Conservation (phyloP, 2,888 invertebrate genomes). For the Alsophila aescularia region DNA sequence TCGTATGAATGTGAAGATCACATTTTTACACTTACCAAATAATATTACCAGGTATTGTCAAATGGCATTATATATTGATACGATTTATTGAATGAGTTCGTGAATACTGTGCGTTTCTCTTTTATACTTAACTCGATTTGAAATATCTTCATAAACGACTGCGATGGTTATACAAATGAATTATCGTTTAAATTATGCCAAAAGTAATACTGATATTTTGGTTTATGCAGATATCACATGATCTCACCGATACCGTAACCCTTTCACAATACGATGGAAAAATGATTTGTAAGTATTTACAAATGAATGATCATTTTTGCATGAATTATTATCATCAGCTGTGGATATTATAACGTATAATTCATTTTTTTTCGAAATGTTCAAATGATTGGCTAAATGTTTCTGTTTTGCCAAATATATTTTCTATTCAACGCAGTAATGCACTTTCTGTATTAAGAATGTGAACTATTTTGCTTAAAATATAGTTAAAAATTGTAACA, state of each 20-base stretch:
- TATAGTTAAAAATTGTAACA: too few relatives aligned
- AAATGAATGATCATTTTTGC: slow-evolving; percentile 57
- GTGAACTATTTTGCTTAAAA: not conserved
- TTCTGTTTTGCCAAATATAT: slow-evolving; percentile 18
- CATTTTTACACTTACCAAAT: slow-evolving; percentile 78
- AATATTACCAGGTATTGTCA: slow-evolving; percentile 84
- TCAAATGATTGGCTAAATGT: slow-evolving; percentile 39
- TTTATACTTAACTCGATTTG: slow-evolving; percentile 65
- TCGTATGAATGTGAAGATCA: slow-evolving; percentile 68
- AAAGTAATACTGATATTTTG: slow-evolving; percentile 64
- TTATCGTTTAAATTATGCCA: slow-evolving; percentile 35
- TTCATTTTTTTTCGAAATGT: slow-evolving; percentile 16
- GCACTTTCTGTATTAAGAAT: slow-evolving; percentile 26
- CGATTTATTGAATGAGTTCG: slow-evolving; percentile 43
- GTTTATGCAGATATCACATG: slow-evolving; percentile 69
- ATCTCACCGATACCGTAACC: slow-evolving; percentile 45
- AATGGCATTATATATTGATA: slow-evolving; percentile 73
- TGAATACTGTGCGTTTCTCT: slow-evolving; percentile 59
- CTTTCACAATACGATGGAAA: slow-evolving; percentile 40
- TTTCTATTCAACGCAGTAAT: slow-evolving; percentile 64
- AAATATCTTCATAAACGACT: slow-evolving; percentile 66
- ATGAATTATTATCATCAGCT: slow-evolving; percentile 55
- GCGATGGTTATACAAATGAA: slow-evolving; percentile 16
- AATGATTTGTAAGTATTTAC: slow-evolving; percentile 60
- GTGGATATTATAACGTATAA: slow-evolving; percentile 37